Evolutionary conservation across 2,797 vertebrate genomes (phyloP).

Genomic region (Tarsius wallacei): DNA sequence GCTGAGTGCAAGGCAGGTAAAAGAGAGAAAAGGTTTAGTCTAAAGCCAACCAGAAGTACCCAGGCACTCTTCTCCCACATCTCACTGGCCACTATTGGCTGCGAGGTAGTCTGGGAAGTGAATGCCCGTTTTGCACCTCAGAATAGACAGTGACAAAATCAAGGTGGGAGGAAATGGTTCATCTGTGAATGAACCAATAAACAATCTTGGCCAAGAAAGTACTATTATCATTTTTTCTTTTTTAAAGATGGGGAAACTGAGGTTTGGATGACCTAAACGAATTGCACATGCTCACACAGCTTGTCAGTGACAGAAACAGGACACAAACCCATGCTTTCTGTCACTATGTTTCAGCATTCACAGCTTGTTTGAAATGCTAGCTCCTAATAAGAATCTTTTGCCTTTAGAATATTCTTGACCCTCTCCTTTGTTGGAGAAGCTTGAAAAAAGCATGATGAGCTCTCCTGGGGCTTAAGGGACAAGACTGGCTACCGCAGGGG

Average conservation of each 20-base stretch:
- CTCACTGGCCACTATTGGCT: not conserved
- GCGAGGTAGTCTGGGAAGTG: not conserved
- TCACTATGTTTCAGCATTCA: not conserved
- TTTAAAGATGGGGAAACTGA: not conserved
- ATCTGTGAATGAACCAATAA: not conserved
- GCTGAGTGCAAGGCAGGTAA: not conserved
- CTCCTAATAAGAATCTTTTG: not conserved
- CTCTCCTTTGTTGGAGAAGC: not conserved
- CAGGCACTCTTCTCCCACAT: fast-evolving
- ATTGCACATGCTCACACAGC: not conserved
- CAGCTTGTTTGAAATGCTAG: not conserved
- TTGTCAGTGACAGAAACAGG: not conserved
- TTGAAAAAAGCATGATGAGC: not conserved
- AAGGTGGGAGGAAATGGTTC: not conserved
- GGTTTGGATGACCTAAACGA: not conserved
- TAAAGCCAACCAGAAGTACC: not conserved
- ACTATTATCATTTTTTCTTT: not conserved
- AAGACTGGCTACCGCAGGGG: not conserved
- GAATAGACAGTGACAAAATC: not conserved
- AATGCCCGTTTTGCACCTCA: not conserved
- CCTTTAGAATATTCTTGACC: not conserved
- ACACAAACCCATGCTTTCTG: not conserved
- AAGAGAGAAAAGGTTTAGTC: not conserved
- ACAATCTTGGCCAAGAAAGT: not conserved
- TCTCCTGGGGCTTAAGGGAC: no score